A percentile compares a stretch with the other conserved stretches of the same genome.
Evolutionary conservation across 2,113 vertebrate species (phyloP).

Genomic region (Xerus inauris): DNA sequence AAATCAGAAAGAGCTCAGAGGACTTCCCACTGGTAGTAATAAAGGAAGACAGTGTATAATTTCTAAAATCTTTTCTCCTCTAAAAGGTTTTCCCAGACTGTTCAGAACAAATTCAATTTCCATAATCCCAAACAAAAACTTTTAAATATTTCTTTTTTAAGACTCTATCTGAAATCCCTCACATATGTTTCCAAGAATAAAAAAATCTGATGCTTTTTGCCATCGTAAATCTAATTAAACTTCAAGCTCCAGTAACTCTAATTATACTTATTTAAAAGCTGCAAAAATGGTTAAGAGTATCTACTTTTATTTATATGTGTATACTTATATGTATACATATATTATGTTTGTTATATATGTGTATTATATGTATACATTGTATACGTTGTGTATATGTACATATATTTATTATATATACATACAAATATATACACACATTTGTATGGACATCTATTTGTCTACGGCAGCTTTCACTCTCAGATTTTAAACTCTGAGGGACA

Average conservation of each 20-base stretch:
- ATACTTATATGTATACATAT: background rate
- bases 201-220: slow-evolving; percentile 32
- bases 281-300: background rate
- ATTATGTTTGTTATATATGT: background rate
- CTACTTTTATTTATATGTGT: slow-evolving; percentile 26
- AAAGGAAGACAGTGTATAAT: background rate
- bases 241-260: background rate
- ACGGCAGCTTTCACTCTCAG: background rate
- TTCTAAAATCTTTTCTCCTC: slow-evolving; percentile 32
- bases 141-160: background rate
- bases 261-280: slow-evolving; percentile 5
- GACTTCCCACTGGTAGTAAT: background rate
- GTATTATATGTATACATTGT: background rate
- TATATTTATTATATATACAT: background rate
- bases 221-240: background rate
- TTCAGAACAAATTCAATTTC: background rate
- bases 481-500: background rate
- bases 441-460: background rate
- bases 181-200: background rate
- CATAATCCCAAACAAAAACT: background rate
- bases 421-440: background rate
- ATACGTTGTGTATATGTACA: background rate
- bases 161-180: background rate
- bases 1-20: background rate
- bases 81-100: background rate